Evolutionary conservation across 2,797 vertebrate genomes (phyloP), one percentile per base, ranked within the genome.

Genomic region (Acanthurus lineatus): DNA sequence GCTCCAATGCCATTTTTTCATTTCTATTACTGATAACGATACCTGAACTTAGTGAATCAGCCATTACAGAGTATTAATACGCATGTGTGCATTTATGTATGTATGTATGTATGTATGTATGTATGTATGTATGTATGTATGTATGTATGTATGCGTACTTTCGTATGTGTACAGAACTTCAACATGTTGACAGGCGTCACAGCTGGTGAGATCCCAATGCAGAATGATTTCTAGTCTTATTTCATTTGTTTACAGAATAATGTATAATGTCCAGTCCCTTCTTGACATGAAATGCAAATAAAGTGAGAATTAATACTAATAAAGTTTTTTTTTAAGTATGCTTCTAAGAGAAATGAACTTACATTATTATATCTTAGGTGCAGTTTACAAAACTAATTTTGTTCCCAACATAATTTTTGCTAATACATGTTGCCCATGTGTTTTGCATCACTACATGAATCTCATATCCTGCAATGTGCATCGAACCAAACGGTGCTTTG

Each of bases 221-320:
- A 40, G 38, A 9, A 40, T 17, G 53, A 17, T n/a, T 1, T 14
- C 9, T 32, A 57, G 4, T 12, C 12, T 12, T 48, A 12, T 47
- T 16, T 15, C 3, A 22, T 19, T 59, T 44, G 22, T 44, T 51
- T 20, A 35, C 1, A 74, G 14, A 57, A 65, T 73, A 42, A 48
- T 49, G 20, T 15, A 40, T 20, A 47, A 69, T 0, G 5, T 40
- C 1, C 38, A 40, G 9, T 6, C 38, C 10, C 17, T 19, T 61
- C 9, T 32, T 58, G 2, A 32, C 25, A 63, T 59, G 54, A 73
- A 63, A 69, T 17, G 38, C 10, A 38, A 57, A 53, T 60, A 48
- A 47, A 9, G n/a, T 6, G 12, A 73, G 6, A 12, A 62, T 56
- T 2, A 42, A 19, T 53, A 10, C 5, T 17, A 20, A 59, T 49